Percentiles rank a stretch among this genome's conserved stretches.
phyloP scores from a whole-genome alignment of 1,140 invertebrate genomes.

The Trachelipus rathkii region DNA sequence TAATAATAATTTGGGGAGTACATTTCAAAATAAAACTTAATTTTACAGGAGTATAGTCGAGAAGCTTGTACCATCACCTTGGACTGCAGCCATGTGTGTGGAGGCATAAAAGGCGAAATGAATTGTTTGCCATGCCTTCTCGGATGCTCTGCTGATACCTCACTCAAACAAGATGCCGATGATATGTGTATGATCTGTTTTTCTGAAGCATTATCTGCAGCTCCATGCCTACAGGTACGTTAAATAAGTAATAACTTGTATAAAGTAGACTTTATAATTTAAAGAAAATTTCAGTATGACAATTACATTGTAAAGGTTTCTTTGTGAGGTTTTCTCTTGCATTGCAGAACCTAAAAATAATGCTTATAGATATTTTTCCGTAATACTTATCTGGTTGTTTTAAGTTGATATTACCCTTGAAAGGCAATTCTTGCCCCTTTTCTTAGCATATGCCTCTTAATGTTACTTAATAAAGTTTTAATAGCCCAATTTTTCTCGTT shows the following conservation, averaged over 20 bases:
- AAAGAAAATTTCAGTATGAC: not conserved
- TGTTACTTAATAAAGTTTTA: too few relatives aligned
- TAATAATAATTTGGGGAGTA: too few relatives aligned
- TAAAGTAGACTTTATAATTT: constrained; percentile 21
- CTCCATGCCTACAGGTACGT: constrained; percentile 72
- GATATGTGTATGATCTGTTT: constrained; percentile 99
- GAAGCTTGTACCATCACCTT: constrained; percentile 79
- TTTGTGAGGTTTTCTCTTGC: not conserved
- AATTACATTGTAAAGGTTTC: not conserved
- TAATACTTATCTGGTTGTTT: too few relatives aligned
- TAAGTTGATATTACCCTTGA: too few relatives aligned
- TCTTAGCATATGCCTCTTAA: too few relatives aligned
- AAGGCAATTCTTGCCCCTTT: too few relatives aligned
- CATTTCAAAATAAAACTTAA: too few relatives aligned
- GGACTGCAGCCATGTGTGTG: constrained; percentile 85
- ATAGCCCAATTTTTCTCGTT: too few relatives aligned
- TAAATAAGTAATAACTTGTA: constrained; percentile 54
- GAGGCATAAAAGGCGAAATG: constrained; percentile 77
- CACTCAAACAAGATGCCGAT: constrained; percentile 86
- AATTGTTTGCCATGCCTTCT: constrained; percentile 82
- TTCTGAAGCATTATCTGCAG: constrained; percentile 87
- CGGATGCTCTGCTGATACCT: constrained; percentile 54
- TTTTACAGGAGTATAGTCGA: constrained; percentile 63
- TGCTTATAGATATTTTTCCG: too few relatives aligned
- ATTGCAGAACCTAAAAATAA: too few relatives aligned